Evolutionary conservation across 1,140 invertebrate genomes (phyloP).

Genomic region (Procambarus clarkii): DNA sequence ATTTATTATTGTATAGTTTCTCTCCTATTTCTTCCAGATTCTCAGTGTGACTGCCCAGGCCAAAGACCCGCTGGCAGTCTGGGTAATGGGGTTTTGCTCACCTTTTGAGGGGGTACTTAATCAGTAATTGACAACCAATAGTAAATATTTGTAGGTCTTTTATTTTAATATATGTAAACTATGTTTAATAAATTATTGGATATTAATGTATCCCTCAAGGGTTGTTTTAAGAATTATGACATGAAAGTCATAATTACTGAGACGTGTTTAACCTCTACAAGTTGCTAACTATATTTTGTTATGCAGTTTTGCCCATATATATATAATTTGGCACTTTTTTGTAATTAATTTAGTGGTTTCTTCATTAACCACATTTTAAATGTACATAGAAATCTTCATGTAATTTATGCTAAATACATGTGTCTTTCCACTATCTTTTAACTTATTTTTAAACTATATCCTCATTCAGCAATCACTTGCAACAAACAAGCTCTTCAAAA

Average conservation of each 20-base stretch:
- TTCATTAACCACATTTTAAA: constrained; percentile 24
- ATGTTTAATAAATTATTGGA: constrained; percentile 4
- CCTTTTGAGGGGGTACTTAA: constrained; percentile 17
- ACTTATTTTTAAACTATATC: background rate
- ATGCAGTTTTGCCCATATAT: constrained; percentile 29
- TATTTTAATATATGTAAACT: constrained; percentile 8
- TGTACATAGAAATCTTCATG: constrained; percentile 60
- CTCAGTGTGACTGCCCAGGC: constrained; percentile 23
- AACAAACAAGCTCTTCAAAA: too few relatives aligned
- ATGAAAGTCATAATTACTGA: background rate
- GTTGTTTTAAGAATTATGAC: background rate
- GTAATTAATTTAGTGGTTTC: constrained; percentile 50
- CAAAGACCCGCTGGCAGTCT: constrained; percentile 24
- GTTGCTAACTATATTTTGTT: constrained; percentile 35
- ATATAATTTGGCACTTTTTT: constrained; percentile 30
- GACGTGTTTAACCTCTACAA: constrained; percentile 21
- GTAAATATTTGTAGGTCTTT: constrained; percentile 16
- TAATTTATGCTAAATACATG: constrained; percentile 67
- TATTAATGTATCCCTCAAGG: constrained; percentile 34
- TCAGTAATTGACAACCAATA: background rate
- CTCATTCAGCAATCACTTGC: too few relatives aligned
- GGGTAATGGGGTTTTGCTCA: constrained; percentile 12
- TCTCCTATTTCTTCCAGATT: background rate
- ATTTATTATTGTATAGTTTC: constrained; percentile 8
- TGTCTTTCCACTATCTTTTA: constrained; percentile 56